These are phyloP conservation scores for Campopleginae sp. DNA, from an alignment of 2,888 invertebrate species.

Conservation along the genomic window DNA sequence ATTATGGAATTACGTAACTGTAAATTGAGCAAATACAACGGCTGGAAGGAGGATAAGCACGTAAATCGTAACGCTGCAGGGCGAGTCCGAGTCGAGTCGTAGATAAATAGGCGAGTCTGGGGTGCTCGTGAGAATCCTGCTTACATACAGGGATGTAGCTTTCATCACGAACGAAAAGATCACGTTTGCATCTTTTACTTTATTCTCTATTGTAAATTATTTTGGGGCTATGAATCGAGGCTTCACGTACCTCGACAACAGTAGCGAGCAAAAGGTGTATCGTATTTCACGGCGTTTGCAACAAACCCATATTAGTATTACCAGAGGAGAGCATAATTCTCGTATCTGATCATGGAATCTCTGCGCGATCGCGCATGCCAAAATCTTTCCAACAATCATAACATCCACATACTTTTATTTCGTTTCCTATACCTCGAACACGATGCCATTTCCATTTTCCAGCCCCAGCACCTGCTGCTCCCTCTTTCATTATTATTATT, in stretches of 20 bases:
- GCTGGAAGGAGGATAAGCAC: constrained; percentile 35
- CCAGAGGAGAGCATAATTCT: constrained; percentile 73
- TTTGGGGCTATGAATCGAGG: constrained; percentile 16
- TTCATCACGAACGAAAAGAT: constrained; percentile 67
- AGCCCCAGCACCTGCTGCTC: neutral
- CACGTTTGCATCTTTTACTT: constrained; percentile 75
- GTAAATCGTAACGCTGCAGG: constrained; percentile 9
- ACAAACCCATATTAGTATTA: constrained; percentile 14
- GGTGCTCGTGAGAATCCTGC: neutral
- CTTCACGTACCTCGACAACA: constrained; percentile 53
- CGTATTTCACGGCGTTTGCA: constrained; percentile 73
- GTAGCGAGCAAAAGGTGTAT: constrained; percentile 73
- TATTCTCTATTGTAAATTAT: constrained; percentile 62
- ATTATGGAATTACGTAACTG: constrained; percentile 82
- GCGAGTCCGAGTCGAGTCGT: constrained; percentile 24
- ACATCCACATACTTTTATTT: constrained; percentile 11
- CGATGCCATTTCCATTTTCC: constrained; percentile 15
- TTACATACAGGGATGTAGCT: constrained; percentile 56
- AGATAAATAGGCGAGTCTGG: constrained; percentile 14
- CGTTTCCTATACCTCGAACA: neutral
- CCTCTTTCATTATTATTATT: too few species aligned
- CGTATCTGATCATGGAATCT: constrained; percentile 81
- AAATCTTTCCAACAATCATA: constrained; percentile 47
- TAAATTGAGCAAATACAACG: constrained; percentile 83
- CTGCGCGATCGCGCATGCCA: constrained; percentile 64